phyloP scores from a whole-genome alignment of 2,888 invertebrate genomes.

The Caenorhabditis uteleia region DNA sequence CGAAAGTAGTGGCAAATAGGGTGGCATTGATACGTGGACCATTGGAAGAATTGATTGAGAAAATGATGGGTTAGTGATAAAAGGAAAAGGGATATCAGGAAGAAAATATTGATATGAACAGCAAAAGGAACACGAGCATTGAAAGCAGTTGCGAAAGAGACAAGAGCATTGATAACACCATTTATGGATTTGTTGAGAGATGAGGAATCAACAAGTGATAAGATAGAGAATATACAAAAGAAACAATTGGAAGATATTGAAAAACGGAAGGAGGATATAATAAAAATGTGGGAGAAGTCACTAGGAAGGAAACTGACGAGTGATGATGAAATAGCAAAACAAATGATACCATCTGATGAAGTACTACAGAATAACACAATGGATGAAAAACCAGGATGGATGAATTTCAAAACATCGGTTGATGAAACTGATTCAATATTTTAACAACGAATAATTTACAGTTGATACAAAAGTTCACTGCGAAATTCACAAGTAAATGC shows the following conservation, averaged over 20 bases:
- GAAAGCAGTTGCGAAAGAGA: slow-evolving; percentile 27
- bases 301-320: slow-evolving; percentile 22
- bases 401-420: slow-evolving; percentile 28
- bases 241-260: slow-evolving; percentile 23
- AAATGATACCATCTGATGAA: slow-evolving; percentile 13
- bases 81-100: too few relatives aligned
- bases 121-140: slow-evolving; percentile 40
- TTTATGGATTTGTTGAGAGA: slow-evolving; percentile 34
- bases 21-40: slow-evolving; percentile 60
- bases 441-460: too few relatives aligned
- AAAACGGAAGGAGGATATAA: slow-evolving; percentile 16
- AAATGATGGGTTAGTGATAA: slow-evolving; percentile 59
- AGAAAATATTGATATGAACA: slow-evolving; percentile 9
- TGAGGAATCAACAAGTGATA: slow-evolving; percentile 18
- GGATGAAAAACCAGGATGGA: slow-evolving; percentile 37
- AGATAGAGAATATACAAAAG: slow-evolving; percentile 20
- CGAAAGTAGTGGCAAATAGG: slow-evolving; percentile 53
- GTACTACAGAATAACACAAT: slow-evolving; percentile 17
- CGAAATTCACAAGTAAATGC: slow-evolving; percentile 54
- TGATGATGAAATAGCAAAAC: slow-evolving; percentile 19
- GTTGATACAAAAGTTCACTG: slow-evolving; percentile 41
- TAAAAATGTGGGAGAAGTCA: slow-evolving; percentile 35
- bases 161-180: slow-evolving; percentile 40
- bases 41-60: slow-evolving; percentile 56
- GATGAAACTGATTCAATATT: too few relatives aligned